Base-by-base conservation (phyloP, 2,888 invertebrate genomes). In the Heteromurus nitidus region DNA sequence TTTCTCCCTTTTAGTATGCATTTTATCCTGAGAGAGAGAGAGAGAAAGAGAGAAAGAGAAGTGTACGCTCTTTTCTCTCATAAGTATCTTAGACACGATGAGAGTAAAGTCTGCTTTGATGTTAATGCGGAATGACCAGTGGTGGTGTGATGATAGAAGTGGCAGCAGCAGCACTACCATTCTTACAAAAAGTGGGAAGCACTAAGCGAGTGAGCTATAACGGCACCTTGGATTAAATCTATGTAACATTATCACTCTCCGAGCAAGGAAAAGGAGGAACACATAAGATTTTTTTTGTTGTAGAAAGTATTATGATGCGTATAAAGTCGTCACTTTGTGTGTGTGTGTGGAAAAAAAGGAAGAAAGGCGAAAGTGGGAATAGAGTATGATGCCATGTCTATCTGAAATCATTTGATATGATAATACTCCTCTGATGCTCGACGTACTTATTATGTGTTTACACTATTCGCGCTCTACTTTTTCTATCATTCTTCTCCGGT, bases 91-190 rank as follows among this genome's bases (percentile, higher is more conserved):
- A 30, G 62, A 62, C 62, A 62, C 62, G 30, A 28, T 28, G 24
- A 28, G 30, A 31, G 28, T 16, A 22, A 20, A 55, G 55, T 55
- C 22, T 16, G 64, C 42, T 65, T 65, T 67, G 77, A 77, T 80
- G 73, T 64, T 80, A 80, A 80, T 80, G 67, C 80, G 50, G 73
- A 74, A 62, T 80, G 80, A 80, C 74, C 80, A 73, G 80, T 58
- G 47, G 62, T 55, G 73, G 30, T 55, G 58, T 42, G 53, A 65
- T 62, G 28, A 26, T 64, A 50, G 62, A 30, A 30, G 18, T 64
- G 64, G 30, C 73, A 53, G 42, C 24, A 60, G 77, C 50, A 69
- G 67, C 65, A 55, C 53, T 75, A 31, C n/a, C n/a, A n/a, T n/a
- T n/a, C n/a, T n/a, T n/a, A n/a, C n/a, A n/a, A n/a, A n/a, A 47